phyloP scores from a whole-genome alignment of 2,888 invertebrate genomes.

The Xestoiulus laeticollis region DNA sequence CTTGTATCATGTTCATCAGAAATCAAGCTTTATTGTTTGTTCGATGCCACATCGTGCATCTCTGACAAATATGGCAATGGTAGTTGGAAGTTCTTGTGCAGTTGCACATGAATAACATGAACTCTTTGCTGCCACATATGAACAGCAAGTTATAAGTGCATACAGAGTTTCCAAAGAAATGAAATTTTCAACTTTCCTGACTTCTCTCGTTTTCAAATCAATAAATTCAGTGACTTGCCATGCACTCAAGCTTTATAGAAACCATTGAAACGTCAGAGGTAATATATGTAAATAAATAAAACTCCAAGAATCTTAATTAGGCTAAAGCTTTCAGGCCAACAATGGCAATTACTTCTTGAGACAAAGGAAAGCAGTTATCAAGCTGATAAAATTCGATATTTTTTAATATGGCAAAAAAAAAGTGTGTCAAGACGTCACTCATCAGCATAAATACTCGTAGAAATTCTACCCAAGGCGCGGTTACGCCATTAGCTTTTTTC shows the following conservation, averaged over 20 bases:
- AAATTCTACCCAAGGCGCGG: background rate
- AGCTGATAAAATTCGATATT: constrained; percentile 12
- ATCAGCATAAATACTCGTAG: background rate
- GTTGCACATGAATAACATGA: no score
- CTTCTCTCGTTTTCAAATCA: no score
- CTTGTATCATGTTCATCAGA: background rate
- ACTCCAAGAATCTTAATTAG: background rate
- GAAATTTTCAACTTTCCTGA: no score
- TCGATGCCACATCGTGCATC: background rate
- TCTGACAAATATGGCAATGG: no score
- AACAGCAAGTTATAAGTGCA: no score
- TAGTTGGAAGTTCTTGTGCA: no score
- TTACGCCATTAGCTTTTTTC: background rate
- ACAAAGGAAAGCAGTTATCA: background rate
- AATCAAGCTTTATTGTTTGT: background rate
- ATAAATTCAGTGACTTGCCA: no score
- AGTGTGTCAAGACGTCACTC: constrained; percentile 5
- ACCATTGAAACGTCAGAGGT: background rate
- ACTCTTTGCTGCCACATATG: no score
- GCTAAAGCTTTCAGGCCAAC: background rate
- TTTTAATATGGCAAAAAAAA: background rate
- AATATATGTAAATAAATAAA: background rate
- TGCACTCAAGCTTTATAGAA: no score
- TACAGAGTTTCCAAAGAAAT: no score
- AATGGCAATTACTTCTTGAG: background rate